These are phyloP conservation scores for Staurois parvus DNA, from an alignment of 2,797 vertebrate species.

Conservation along the genomic window DNA sequence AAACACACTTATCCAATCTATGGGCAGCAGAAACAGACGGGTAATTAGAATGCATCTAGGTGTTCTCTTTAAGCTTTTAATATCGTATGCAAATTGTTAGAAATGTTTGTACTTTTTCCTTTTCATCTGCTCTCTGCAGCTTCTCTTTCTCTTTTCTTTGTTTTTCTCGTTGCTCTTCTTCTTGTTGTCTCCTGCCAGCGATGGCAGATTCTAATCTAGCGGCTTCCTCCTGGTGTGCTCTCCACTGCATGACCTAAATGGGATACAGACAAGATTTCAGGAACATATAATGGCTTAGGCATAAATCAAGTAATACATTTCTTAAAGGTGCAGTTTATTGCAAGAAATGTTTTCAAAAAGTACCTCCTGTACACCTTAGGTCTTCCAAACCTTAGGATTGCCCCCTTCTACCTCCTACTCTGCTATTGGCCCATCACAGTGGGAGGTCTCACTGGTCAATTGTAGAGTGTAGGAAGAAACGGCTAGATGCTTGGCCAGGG, in stretches of 20 bases:
- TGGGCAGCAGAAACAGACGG: conserved; percentile 20
- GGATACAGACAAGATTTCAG: conserved; percentile 27
- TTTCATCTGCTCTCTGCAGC: conserved; percentile 80
- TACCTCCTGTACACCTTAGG: too few species aligned
- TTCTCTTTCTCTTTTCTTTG: conserved; percentile 79
- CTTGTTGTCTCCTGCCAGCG: conserved; percentile 79
- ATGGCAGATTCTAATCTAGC: conserved; percentile 83
- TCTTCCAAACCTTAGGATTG: too few species aligned
- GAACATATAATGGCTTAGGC: not conserved
- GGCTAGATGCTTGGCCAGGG: too few species aligned
- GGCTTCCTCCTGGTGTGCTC: conserved; percentile 85
- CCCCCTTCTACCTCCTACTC: too few species aligned
- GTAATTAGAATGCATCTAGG: conserved; percentile 42
- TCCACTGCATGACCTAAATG: conserved; percentile 86
- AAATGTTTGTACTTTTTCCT: conserved; percentile 74
- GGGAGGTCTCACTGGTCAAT: too few species aligned
- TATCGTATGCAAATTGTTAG: not conserved
- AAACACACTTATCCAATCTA: conserved; percentile 7
- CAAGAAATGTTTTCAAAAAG: not conserved
- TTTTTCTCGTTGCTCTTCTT: conserved; percentile 79
- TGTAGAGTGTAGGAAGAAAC: too few species aligned
- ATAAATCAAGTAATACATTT: not conserved
- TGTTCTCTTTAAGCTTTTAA: conserved; percentile 41
- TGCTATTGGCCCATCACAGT: too few species aligned
- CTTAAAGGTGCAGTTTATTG: not conserved